Evolutionary conservation across 2,113 vertebrate species (phyloP).

Genomic region (Xenopus laevis): DNA sequence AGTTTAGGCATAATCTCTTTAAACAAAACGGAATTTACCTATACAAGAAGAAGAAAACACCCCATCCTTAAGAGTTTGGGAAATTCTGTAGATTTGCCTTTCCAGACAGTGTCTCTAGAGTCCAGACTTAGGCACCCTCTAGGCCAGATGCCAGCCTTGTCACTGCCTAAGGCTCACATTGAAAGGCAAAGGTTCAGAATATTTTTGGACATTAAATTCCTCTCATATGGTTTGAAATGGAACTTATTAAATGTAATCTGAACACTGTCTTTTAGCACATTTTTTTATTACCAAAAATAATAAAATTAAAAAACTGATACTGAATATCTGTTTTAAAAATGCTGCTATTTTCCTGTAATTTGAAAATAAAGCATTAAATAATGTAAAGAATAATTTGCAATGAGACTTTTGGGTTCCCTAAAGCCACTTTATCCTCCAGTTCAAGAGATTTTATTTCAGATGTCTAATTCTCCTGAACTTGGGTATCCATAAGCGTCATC

Average conservation of each 20-base stretch:
- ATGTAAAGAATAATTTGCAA: slow-evolving; percentile 21
- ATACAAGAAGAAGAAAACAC: too few relatives aligned
- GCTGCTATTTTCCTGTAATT: background rate
- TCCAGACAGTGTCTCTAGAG: slow-evolving; percentile 23
- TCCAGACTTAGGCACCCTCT: slow-evolving; percentile 35
- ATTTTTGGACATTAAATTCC: slow-evolving; percentile 35
- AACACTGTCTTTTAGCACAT: slow-evolving; percentile 18
- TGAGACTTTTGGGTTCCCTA: slow-evolving; percentile 14
- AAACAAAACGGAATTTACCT: too few relatives aligned
- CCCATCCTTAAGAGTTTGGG: too few relatives aligned
- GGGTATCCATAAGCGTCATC: background rate
- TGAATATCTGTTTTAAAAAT: slow-evolving; percentile 1
- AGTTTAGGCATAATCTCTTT: too few relatives aligned
- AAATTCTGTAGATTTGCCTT: slow-evolving; percentile 9
- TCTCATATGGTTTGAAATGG: slow-evolving; percentile 20
- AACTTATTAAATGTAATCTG: slow-evolving; percentile 21
- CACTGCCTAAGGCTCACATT: slow-evolving; percentile 43
- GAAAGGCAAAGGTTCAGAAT: slow-evolving; percentile 40
- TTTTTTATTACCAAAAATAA: background rate
- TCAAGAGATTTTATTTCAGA: slow-evolving; percentile 4
- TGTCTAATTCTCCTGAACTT: background rate
- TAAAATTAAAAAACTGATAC: background rate
- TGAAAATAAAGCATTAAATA: slow-evolving; percentile 14
- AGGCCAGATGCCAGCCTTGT: slow-evolving; percentile 39
- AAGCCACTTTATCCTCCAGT: background rate